These are phyloP conservation scores for Puffinus mauretanicus DNA, from an alignment of 2,113 vertebrate species.

Conservation along the genomic window DNA sequence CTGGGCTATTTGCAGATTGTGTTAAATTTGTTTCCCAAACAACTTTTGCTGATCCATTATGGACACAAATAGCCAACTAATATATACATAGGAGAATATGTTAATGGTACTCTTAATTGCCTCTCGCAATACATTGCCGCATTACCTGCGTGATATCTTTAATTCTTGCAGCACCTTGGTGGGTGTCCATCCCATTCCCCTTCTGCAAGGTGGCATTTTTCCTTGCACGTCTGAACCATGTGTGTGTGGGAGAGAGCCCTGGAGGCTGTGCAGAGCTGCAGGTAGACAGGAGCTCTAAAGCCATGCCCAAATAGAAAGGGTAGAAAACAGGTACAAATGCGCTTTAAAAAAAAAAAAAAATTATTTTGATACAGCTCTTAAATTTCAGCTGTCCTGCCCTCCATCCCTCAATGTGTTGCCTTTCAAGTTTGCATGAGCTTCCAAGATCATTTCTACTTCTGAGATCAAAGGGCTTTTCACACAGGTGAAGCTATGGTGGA, in stretches of 20 bases:
- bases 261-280: neutral
- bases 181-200: fast-evolving
- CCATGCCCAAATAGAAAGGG: neutral
- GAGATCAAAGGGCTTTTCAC: neutral
- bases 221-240: neutral
- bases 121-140: neutral
- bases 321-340: neutral
- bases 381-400: neutral
- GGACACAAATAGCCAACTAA: neutral
- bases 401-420: neutral
- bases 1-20: neutral
- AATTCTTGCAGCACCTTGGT: neutral
- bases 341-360: neutral
- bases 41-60: neutral
- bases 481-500: neutral
- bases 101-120: neutral
- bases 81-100: neutral
- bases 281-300: neutral
- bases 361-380: neutral
- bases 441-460: neutral
- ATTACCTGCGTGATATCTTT: neutral
- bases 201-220: neutral
- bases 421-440: neutral
- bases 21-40: neutral
- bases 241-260: neutral